Percentiles rank a stretch among this genome's conserved stretches.
Evolutionary conservation across 2,888 invertebrate species (phyloP).

Genomic region (Thelaira solivaga): DNA sequence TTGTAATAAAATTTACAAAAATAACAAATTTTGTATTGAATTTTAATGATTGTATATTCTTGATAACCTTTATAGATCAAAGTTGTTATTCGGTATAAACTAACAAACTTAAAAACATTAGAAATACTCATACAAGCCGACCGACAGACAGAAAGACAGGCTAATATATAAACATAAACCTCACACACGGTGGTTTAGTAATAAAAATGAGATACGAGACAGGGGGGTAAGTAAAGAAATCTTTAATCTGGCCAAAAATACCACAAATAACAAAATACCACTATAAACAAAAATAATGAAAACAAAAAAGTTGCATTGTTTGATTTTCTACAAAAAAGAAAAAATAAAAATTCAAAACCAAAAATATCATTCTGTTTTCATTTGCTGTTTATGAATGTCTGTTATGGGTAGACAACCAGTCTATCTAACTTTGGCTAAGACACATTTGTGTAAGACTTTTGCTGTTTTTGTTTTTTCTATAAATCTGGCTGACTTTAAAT

Average conservation of each 20-base stretch:
- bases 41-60: slow-evolving; percentile 54
- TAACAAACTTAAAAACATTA: slow-evolving; percentile 23
- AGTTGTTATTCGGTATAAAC: slow-evolving; percentile 52
- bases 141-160: no score
- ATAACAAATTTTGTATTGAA: slow-evolving; percentile 37
- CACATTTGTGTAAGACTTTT: slow-evolving; percentile 7
- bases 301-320: slow-evolving; percentile 43
- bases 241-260: slow-evolving; percentile 47
- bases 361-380: neutral
- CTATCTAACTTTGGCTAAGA: slow-evolving; percentile 55
- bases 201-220: neutral
- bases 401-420: slow-evolving; percentile 59
- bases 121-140: neutral
- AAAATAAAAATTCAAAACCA: no score
- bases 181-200: slow-evolving; percentile 1
- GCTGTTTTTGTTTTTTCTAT: slow-evolving; percentile 29
- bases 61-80: slow-evolving; percentile 62
- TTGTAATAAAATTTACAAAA: slow-evolving; percentile 1
- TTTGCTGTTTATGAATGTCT: slow-evolving; percentile 50
- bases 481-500: slow-evolving; percentile 35
- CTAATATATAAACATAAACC: no score
- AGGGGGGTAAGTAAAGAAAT: no score
- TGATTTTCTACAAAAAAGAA: slow-evolving; percentile 22
- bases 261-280: slow-evolving; percentile 50
- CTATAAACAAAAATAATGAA: slow-evolving; percentile 41